phyloP scores from a whole-genome alignment of 2,888 invertebrate genomes.

The Himalopsyche tibetana region DNA sequence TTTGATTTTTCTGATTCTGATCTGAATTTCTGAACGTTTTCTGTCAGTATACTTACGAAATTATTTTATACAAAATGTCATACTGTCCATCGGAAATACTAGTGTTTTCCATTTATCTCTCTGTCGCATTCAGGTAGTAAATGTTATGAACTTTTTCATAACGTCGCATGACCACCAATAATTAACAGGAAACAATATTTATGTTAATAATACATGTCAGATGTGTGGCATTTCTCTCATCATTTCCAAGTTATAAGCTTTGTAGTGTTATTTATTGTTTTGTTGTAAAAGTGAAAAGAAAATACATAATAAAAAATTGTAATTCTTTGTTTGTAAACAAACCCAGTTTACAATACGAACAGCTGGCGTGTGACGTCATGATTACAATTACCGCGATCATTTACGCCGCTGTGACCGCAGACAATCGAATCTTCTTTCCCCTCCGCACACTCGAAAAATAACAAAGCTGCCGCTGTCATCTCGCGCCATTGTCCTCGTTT shows the following conservation, averaged over 20 bases:
- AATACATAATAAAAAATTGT: not conserved
- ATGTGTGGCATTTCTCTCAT: too few relatives aligned
- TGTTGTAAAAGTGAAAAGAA: conserved; percentile 21
- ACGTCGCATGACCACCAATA: too few relatives aligned
- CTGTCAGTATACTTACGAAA: too few relatives aligned
- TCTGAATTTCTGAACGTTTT: too few relatives aligned
- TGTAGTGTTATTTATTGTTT: not conserved
- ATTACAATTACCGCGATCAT: conserved; percentile 14
- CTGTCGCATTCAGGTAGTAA: too few relatives aligned
- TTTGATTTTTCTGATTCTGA: too few relatives aligned
- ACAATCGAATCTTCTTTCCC: conserved; percentile 2
- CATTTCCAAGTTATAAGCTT: not conserved
- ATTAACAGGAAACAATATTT: too few relatives aligned
- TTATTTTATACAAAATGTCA: too few relatives aligned
- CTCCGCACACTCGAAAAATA: not conserved
- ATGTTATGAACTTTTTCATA: too few relatives aligned
- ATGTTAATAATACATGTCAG: too few relatives aligned
- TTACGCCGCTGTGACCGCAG: not conserved
- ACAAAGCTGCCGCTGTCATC: not conserved
- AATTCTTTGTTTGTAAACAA: conserved; percentile 28
- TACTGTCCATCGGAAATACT: too few relatives aligned
- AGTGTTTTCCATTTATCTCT: too few relatives aligned
- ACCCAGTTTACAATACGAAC: not conserved
- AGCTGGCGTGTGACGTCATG: conserved; percentile 22
- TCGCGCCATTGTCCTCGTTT: conserved; percentile 22